Evolutionary conservation across 2,888 invertebrate genomes (phyloP).

Genomic region (Andrena camellia): DNA sequence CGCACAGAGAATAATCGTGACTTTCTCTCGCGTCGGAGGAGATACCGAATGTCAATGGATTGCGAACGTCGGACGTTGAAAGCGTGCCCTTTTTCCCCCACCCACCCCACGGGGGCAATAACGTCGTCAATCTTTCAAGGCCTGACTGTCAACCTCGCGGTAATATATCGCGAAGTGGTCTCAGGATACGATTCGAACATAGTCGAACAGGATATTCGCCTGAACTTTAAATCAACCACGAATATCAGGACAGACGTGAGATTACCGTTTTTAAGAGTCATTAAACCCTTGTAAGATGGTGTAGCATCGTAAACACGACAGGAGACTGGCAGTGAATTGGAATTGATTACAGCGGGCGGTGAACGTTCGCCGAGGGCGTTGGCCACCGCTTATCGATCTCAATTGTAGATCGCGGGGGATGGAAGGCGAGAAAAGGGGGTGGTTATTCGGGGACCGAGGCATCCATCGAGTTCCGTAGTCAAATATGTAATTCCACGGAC

Average conservation of each 20-base stretch:
- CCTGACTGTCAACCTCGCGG: background rate
- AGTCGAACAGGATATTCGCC: too few species aligned
- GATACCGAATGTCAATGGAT: constrained; percentile 39
- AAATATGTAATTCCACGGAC: constrained; percentile 55
- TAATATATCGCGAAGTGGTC: background rate
- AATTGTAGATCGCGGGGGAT: constrained; percentile 7
- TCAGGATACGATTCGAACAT: too few species aligned
- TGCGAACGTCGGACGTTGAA: constrained; percentile 15
- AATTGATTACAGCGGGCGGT: too few species aligned
- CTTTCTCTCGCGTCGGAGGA: constrained; percentile 33
- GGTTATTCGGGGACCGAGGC: constrained; percentile 5
- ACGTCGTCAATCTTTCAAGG: constrained; percentile 5
- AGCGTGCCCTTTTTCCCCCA: background rate
- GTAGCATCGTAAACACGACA: too few species aligned
- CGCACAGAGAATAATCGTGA: constrained; percentile 38
- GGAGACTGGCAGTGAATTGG: too few species aligned
- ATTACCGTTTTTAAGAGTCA: too few species aligned
- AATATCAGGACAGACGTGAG: background rate
- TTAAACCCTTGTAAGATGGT: too few species aligned
- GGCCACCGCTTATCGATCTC: background rate
- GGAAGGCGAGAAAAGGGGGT: background rate
- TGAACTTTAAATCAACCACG: too few species aligned
- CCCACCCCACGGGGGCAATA: background rate
- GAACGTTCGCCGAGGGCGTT: background rate
- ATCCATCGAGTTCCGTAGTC: constrained; percentile 10